Base-by-base conservation (phyloP, 2,113 vertebrate genomes). In the Siniperca knerii region DNA sequence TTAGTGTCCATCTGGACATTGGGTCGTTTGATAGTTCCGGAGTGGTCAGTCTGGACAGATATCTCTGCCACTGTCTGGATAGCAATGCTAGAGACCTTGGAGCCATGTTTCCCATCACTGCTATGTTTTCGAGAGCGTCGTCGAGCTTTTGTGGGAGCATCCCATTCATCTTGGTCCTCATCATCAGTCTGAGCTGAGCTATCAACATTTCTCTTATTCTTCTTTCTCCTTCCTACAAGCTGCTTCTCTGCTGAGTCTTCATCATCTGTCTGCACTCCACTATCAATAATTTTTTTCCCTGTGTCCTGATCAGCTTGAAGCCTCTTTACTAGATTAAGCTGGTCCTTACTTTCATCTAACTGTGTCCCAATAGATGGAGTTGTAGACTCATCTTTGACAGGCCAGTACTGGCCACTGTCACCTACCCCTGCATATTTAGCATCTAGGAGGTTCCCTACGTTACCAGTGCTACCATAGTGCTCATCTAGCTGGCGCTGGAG, bases 141-240 rank as follows among this genome's bases (percentile, higher is more conserved):
- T 83, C 98, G 96, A 52, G 97, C 96, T 89, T 97, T 97, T 66
- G 96, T 93, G 7, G 97, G 97, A 82, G 96, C 90, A 57, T 99
- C 98, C 98, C 98, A 99, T 68, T 99, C 98, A 62, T 99, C 98
- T 92, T 99, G 97, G 89, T 99, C 98, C 87, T 99, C 98, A 74
- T 99, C 98, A 83, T 99, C 98, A 13, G 97, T 99, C 86, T 99
- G 98, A 88, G 97, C 96, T 79, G 98, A 97, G 2, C 97, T 98
- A 79, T 99, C 98, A 33, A 97, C 93, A 77, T 97, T 97, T 92
- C 97, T 99, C 82, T 96, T 98, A 81, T 74, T 91, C 90, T 95
- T 98, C 75, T 96, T 96, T 87, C 96, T 97, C 85, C 96, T 97
- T 58, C 96, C 97, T 7, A 95, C 74, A 13, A 96, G 97, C 73